Evolutionary conservation across 2,797 vertebrate genomes (phyloP), one percentile per base, ranked within the genome.

Genomic region (Lacerta agilis): DNA sequence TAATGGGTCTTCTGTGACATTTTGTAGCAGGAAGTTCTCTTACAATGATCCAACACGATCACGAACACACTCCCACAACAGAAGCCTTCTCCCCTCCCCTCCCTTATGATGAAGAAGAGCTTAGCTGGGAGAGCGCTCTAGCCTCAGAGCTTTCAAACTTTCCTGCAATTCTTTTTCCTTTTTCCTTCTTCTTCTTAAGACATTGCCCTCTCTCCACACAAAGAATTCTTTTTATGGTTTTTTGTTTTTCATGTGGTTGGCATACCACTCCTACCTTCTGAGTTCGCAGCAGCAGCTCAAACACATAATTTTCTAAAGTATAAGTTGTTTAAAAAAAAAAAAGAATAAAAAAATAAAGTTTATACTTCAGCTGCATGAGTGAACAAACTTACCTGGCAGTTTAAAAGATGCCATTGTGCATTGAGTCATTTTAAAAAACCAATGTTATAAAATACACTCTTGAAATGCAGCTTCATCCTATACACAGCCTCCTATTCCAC

Each of bases 221-320:
- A 93, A 92, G 87, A 92, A 92, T 85, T 89, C 83, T 92, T 90
- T 82, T 64, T 92, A 90, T 90, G 94, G 86, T 27, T 86, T 95
- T 95, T 88, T 78, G 15, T 83, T 91, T 94, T 89, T 95, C 66
- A 92, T 91, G 92, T 91, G 91, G 90, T 90, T 94, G 88, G 55
- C 76, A 89, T 82, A 91, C 91, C 91, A 93, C 93, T 94, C 94
- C 94, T 89, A 95, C 92, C 79, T 87, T 92, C 90, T 73, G 73
- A 83, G 93, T 55, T 85, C 91, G 92, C 90, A 93, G 85, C 88
- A 93, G 86, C 79, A 23, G 0, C 20, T 88, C 89, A 94, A 93
- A 94, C 4, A 5, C 91, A 82, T 94, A 92, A 95, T 96, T 95
- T 95, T 92, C 90, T 88, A 49, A 94, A 96, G 82, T 85, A 91